Percentiles rank a stretch among this genome's conserved stretches.
These are phyloP conservation scores for Brachyalestes nurse DNA, from an alignment of 2,797 vertebrate genomes.

Conservation along the genomic window DNA sequence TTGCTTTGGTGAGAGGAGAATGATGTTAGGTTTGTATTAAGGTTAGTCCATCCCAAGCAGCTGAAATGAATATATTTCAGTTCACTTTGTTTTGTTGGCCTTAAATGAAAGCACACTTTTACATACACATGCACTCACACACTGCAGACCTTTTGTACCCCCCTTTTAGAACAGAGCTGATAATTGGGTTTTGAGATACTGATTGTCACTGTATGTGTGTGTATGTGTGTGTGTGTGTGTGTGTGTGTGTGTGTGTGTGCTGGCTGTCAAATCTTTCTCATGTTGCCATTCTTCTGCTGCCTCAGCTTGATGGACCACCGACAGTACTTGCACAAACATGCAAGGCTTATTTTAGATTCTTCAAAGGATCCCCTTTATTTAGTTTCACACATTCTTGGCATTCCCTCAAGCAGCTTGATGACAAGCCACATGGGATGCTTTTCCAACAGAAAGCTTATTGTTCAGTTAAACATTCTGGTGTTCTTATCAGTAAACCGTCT, in stretches of 20 bases:
- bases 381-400: no score
- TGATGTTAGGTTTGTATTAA: neutral
- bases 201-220: neutral
- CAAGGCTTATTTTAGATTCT: neutral
- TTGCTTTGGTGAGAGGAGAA: neutral
- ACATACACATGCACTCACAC: neutral
- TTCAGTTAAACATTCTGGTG: no score
- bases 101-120: neutral
- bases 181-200: slow-evolving; percentile 6
- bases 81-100: neutral
- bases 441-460: no score
- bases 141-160: neutral
- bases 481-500: no score
- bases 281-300: neutral
- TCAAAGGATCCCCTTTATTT: neutral
- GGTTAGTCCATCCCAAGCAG: neutral
- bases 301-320: neutral
- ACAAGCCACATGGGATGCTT: no score
- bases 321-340: neutral
- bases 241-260: neutral
- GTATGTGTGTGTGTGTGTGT: no score
- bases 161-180: neutral
- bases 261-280: neutral
- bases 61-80: neutral
- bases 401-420: no score